Evolutionary conservation across 2,888 invertebrate genomes (phyloP).

Genomic region (Lydus trimaculatus): DNA sequence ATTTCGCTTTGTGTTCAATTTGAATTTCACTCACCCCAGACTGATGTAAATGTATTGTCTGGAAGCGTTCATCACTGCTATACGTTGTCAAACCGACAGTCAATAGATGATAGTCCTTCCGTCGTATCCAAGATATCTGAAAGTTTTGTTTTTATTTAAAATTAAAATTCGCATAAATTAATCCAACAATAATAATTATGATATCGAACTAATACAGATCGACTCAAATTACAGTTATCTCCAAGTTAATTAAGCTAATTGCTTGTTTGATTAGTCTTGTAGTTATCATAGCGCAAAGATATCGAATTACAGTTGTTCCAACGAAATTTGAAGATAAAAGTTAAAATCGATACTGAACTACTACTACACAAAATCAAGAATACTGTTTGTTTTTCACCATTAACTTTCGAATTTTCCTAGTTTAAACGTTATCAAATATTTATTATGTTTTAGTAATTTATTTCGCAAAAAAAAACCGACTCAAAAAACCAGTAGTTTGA

Average conservation of each 20-base stretch:
- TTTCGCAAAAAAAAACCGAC: background rate
- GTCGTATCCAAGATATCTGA: slow-evolving; percentile 86
- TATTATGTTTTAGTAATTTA: background rate
- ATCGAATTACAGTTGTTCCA: background rate
- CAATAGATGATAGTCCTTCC: slow-evolving; percentile 84
- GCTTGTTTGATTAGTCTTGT: slow-evolving; percentile 15
- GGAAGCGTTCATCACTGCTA: slow-evolving; percentile 88
- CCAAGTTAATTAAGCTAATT: slow-evolving; percentile 18
- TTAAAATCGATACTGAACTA: slow-evolving; percentile 7
- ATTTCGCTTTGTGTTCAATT: background rate
- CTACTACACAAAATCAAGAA: background rate
- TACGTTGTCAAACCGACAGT: slow-evolving; percentile 89
- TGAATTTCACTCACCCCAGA: slow-evolving; percentile 72
- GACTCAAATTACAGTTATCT: background rate
- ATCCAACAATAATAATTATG: background rate
- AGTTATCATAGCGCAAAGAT: background rate
- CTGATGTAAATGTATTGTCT: slow-evolving; percentile 85
- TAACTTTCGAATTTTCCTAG: background rate
- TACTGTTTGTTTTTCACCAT: background rate
- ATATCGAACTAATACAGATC: slow-evolving; percentile 9
- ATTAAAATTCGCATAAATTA: slow-evolving; percentile 6
- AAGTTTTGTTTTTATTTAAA: slow-evolving; percentile 35
- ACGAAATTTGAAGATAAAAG: background rate
- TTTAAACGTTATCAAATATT: slow-evolving; percentile 5
- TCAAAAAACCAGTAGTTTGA: background rate